Evolutionary conservation across 2,888 invertebrate genomes (phyloP), one percentile per base, ranked within the genome.

Genomic region (Amphipoea lucens): DNA sequence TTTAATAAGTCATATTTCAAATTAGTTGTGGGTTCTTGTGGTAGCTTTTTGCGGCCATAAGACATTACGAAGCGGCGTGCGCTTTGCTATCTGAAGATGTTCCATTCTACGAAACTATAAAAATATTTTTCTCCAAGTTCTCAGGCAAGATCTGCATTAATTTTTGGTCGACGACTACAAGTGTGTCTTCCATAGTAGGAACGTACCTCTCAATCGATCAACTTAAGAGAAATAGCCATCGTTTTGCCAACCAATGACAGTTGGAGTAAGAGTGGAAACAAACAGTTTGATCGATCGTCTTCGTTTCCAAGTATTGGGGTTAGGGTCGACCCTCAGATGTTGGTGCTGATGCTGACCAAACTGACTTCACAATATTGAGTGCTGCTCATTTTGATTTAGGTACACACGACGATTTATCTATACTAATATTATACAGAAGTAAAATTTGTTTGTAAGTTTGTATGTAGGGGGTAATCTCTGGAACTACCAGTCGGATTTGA

Each of bases 1-100:
- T 79, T 85, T 79, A 83, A 83, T 79, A 82, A 79, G 75, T 63
- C 69, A 71, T 85, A 79, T 85, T 79, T 85, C 76, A 79, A 69
- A 78, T 74, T 66, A 42, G 66, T 80, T 60, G n/a, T n/a, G 17
- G 36, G 4, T 74, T 78, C 63, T 79, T 83, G 20, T 42, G 0
- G 45, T 7, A 11, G 4, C 4, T 84, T 84, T 73, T 83, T 79
- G 65, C 51, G 9, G 17, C 14, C n/a, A 51, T 84, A 84, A 83
- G 45, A 36, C 42, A 72, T 81, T 45, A 54, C 20, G 57, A 0
- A 74, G 76, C 81, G 73, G 80, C 36, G 20, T 1, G 45, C 45
- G 68, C 74, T 74, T 81, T 76, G 60, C 42, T 73, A 67, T 36
- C 60, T 45, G 40, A 63, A 60, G 66, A 73, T 20, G 63, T 29